Percentiles rank a stretch among this genome's conserved stretches.
Conservation (phyloP, 2,113 vertebrate species). For the Paraplagusia blochii region DNA sequence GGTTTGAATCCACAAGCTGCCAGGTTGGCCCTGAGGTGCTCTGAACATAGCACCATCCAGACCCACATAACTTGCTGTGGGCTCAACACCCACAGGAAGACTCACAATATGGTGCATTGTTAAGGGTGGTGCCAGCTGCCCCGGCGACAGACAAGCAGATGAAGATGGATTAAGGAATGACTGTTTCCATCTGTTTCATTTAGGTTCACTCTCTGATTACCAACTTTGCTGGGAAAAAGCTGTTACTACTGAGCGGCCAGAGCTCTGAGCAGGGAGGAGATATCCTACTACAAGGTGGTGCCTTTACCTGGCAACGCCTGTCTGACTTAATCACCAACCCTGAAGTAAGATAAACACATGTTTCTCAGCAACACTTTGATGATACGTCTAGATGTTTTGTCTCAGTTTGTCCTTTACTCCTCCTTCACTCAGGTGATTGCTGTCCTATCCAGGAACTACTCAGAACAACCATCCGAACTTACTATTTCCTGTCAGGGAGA, state of each 20-base stretch:
- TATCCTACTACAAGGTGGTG: slow-evolving; percentile 84
- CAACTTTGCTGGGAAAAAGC: slow-evolving; percentile 83
- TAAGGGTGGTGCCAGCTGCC: too few species aligned
- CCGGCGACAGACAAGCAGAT: too few species aligned
- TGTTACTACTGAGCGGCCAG: slow-evolving; percentile 89
- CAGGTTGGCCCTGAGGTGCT: too few species aligned
- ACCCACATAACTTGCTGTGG: too few species aligned
- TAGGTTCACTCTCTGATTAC: slow-evolving; percentile 86
- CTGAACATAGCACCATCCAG: too few species aligned
- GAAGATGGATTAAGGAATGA: too few species aligned
- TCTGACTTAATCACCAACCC: slow-evolving; percentile 81
- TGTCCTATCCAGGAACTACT: slow-evolving; percentile 78
- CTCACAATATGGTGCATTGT: too few species aligned
- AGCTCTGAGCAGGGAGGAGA: slow-evolving; percentile 87
- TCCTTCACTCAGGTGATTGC: slow-evolving; percentile 79
- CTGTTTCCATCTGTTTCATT: slow-evolving; percentile 9
- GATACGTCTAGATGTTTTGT: not conserved
- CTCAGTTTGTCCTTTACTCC: slow-evolving; percentile 2
- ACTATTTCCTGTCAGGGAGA: slow-evolving; percentile 89
- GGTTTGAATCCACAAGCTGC: too few species aligned
- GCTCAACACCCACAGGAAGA: too few species aligned
- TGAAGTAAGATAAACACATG: slow-evolving; percentile 75
- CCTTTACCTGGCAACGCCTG: slow-evolving; percentile 85
- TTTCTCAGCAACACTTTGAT: not conserved
- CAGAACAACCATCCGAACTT: slow-evolving; percentile 79